phyloP scores from a whole-genome alignment of 2,113 vertebrate genomes.

The Elgaria multicarinata region DNA sequence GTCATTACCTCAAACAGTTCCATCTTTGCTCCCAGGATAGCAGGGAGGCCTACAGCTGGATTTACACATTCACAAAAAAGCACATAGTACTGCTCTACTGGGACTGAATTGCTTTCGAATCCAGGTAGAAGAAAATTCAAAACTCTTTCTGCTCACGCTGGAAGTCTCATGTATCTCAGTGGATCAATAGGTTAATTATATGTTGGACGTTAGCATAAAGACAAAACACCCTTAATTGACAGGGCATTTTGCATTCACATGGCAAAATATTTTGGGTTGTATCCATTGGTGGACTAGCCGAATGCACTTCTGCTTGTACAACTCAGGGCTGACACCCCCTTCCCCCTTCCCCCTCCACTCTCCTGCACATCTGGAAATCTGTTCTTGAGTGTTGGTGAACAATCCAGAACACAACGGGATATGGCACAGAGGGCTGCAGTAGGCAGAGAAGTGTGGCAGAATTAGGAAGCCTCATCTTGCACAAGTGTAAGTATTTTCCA shows the following conservation, averaged over 20 bases:
- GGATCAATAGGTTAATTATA: not conserved
- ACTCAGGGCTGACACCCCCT: not conserved
- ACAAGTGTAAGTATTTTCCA: no score
- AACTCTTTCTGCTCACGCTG: no score
- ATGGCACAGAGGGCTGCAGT: not conserved
- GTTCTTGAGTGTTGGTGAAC: not conserved
- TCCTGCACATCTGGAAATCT: not conserved
- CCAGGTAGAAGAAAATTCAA: no score
- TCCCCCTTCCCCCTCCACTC: no score
- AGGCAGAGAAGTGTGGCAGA: not conserved
- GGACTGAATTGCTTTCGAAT: no score
- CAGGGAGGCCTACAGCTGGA: not conserved
- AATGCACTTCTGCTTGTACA: not conserved
- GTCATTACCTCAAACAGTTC: not conserved
- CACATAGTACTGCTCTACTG: no score
- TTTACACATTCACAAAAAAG: not conserved
- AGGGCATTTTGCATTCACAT: not conserved
- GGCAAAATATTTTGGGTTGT: not conserved
- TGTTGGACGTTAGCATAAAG: not conserved
- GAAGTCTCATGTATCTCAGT: no score
- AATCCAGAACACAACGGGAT: not conserved
- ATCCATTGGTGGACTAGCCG: not conserved
- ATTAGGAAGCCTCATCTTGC: not conserved
- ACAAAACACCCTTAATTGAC: not conserved
- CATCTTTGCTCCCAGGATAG: not conserved